These are phyloP conservation scores for Euzophera pinguis DNA, from an alignment of 2,888 invertebrate species.

Conservation along the genomic window DNA sequence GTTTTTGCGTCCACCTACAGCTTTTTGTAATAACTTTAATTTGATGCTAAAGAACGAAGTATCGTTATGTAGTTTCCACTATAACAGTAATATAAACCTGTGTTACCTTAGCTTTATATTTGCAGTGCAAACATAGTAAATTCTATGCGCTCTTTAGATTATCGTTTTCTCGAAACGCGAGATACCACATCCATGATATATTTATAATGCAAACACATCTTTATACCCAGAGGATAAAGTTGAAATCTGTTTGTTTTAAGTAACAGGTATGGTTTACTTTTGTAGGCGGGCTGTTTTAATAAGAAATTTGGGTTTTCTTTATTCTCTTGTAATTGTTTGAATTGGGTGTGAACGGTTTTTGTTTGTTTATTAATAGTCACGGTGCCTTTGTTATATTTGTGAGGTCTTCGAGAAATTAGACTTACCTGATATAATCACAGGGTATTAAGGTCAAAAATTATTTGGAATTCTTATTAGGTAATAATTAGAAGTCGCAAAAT, in stretches of 20 bases:
- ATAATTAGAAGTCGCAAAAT: no score
- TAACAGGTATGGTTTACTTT: conserved; percentile 44
- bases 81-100: no score
- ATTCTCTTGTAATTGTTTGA: conserved; percentile 47
- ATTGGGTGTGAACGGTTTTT: conserved; percentile 63
- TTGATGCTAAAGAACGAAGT: no score
- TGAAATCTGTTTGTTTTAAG: neutral
- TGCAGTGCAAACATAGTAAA: conserved; percentile 37
- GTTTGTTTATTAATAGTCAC: conserved; percentile 44
- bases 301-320: conserved; percentile 51
- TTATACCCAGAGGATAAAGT: neutral
- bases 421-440: conserved; percentile 13
- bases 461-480: no score
- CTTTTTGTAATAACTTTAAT: no score
- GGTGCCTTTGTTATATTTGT: conserved; percentile 44
- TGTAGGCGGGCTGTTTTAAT: conserved; percentile 59
- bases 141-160: conserved; percentile 45
- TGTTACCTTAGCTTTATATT: no score
- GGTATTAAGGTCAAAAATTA: conserved; percentile 18
- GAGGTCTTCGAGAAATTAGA: conserved; percentile 30
- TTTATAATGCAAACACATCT: neutral
- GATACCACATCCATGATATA: conserved; percentile 30
- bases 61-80: no score
- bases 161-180: conserved; percentile 56
- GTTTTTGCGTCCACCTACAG: no score